These are phyloP conservation scores for Conus ventricosus DNA, from an alignment of 1,140 invertebrate genomes.

Conservation along the genomic window DNA sequence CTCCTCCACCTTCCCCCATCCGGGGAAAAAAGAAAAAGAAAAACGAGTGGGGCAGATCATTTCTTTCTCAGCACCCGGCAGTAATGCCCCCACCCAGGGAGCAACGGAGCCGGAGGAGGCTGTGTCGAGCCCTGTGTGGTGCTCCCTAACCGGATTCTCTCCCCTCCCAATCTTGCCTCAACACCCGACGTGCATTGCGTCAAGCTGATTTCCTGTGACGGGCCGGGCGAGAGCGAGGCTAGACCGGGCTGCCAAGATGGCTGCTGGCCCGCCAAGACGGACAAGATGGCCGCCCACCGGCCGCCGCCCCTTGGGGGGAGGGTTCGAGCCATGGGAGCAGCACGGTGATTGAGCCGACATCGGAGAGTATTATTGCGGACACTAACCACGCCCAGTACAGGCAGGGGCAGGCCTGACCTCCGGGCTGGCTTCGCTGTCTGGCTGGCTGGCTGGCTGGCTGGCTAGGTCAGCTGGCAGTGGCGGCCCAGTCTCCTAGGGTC, in stretches of 20 bases:
- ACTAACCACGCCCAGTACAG: neutral
- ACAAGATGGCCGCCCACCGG: neutral
- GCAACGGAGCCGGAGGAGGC: too few species aligned
- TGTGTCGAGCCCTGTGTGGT: too few species aligned
- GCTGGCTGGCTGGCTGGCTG: too few species aligned
- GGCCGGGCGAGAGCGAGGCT: neutral
- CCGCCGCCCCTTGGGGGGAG: neutral
- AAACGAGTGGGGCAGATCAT: too few species aligned
- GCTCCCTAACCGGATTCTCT: conserved; percentile 15
- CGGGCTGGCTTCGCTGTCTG: too few species aligned
- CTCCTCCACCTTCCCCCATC: neutral
- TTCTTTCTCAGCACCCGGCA: too few species aligned
- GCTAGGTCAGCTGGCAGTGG: too few species aligned
- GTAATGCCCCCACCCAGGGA: neutral
- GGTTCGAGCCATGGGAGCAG: neutral
- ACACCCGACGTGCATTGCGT: conserved; percentile 22
- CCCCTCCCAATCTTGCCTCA: conserved; percentile 25
- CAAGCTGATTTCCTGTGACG: conserved; percentile 28
- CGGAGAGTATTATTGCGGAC: neutral
- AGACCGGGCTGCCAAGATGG: conserved; percentile 7
- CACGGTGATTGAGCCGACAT: conserved; percentile 8
- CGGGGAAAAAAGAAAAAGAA: neutral
- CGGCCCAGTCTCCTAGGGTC: too few species aligned
- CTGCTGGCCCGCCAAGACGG: neutral
- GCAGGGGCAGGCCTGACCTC: neutral